Evolutionary conservation across 2,888 invertebrate species (phyloP).

Genomic region (Galerucella calmariensis): DNA sequence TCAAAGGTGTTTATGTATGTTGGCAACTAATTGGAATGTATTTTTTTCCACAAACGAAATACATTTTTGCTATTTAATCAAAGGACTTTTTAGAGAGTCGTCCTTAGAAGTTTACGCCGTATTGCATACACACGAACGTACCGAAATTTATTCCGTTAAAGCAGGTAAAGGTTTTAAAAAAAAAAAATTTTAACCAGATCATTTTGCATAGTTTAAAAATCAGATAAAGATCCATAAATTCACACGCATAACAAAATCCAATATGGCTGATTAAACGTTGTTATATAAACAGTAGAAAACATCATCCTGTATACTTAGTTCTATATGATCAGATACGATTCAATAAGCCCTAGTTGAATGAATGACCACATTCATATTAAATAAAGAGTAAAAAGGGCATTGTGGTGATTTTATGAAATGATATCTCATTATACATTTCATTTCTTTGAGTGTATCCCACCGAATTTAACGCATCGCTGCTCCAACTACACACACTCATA

Average conservation of each 20-base stretch:
- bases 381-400: conserved; percentile 40
- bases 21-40: conserved; percentile 45
- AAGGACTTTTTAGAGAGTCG: conserved; percentile 4
- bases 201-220: conserved; percentile 26
- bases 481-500: not conserved
- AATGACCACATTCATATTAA: conserved; percentile 52
- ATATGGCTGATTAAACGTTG: conserved; percentile 41
- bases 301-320: conserved; percentile 48
- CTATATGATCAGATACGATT: conserved; percentile 53
- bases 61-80: conserved; percentile 31
- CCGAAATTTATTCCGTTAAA: not conserved
- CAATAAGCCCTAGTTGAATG: conserved; percentile 48
- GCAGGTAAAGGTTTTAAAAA: not conserved
- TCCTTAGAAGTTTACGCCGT: conserved; percentile 1
- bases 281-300: conserved; percentile 44
- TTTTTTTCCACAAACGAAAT: conserved; percentile 17
- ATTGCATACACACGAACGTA: not conserved
- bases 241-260: conserved; percentile 46
- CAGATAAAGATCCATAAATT: conserved; percentile 40
- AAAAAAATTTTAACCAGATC: too few relatives aligned
- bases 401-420: conserved; percentile 47
- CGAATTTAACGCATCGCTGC: conserved; percentile 39
- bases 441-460: conserved; percentile 32
- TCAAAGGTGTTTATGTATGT: conserved; percentile 42
- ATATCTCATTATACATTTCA: conserved; percentile 47